Base-by-base conservation (phyloP, 2,113 vertebrate genomes). In the Orthochromis malagaraziensis region DNA sequence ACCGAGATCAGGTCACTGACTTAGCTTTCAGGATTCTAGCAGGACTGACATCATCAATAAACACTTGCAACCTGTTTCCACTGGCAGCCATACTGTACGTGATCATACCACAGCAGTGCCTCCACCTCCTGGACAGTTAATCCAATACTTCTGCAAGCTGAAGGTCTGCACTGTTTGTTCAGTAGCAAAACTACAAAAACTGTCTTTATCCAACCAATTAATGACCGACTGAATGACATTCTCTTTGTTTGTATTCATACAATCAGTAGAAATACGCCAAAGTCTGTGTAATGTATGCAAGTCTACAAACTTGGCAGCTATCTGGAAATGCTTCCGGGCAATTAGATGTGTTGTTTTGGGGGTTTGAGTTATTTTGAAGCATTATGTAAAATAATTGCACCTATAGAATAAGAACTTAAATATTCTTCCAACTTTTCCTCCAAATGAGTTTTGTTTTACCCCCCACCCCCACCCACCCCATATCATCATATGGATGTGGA, bases 341-440 rank as follows among this genome's bases (percentile, higher is more conserved):
- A 49, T 75, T 19, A 31, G 42, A 19, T 8, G 1, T 49, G 42
- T 29, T 63, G 17, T 35, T 63, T 63, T 35, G 6, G 9, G 29
- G 2, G 2, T 0, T 4, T 33, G 6, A 75, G 70, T 29, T 75
- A 2, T 47, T 29, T 29, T 75, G 42, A 1, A 75, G 6, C 42
- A 47, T 75, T 3, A 12, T 75, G 24, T 40, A 42, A 70, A 68
- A 16, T 42, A 70, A 70, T 16, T 70, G 65, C 38, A 70, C 21
- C 19, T 45, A 73, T 26, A 73, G 21, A 70, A 70, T 24, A 70
- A 42, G n/a, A 70, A 4, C 35, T 26, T 6, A 42, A 70, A 70
- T 70, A 70, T 42, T 42, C 21, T 70, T 70, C n/a, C 65, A 70
- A 42, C 65, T 45, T 73, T 45, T 40, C 65, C 5, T 24, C 65